These are phyloP conservation scores for Ctenopoma multispine DNA, from an alignment of 2,797 vertebrate genomes.

Conservation along the genomic window DNA sequence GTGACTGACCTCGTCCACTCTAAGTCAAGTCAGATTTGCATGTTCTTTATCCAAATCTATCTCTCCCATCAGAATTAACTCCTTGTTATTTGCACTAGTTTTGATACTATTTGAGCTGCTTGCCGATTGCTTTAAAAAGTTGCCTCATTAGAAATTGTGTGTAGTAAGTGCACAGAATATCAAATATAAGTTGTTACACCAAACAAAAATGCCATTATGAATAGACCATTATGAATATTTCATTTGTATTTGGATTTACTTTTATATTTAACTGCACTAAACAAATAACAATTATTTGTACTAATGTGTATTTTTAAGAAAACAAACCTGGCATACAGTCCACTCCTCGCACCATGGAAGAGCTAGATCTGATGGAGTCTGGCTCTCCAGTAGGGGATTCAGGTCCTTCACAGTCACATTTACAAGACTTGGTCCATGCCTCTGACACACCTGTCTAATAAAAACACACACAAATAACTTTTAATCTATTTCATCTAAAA, in stretches of 20 bases:
- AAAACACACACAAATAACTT: slow-evolving; percentile 43
- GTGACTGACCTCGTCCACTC: background rate
- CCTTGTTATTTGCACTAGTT: background rate
- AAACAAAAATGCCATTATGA: background rate
- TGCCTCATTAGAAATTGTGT: background rate
- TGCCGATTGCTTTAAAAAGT: background rate
- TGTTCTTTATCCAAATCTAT: slow-evolving; percentile 9
- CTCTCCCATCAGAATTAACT: background rate
- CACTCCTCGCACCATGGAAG: slow-evolving; percentile 68
- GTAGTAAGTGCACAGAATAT: background rate
- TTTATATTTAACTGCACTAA: background rate
- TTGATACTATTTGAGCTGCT: slow-evolving; percentile 6
- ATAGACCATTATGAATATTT: background rate
- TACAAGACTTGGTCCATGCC: slow-evolving; percentile 91
- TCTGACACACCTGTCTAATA: slow-evolving; percentile 83
- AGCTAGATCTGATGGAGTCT: slow-evolving; percentile 40
- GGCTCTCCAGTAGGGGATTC: slow-evolving; percentile 81
- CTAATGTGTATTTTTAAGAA: background rate
- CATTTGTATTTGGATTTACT: background rate
- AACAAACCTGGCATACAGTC: slow-evolving; percentile 90
- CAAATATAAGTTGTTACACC: slow-evolving; percentile 2
- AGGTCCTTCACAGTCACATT: slow-evolving; percentile 90
- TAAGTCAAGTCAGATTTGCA: slow-evolving; percentile 3
- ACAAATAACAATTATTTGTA: background rate
- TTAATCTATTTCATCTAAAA: background rate